Base-by-base conservation (phyloP, 2,797 vertebrate genomes). In the Micrastur ruficollis region DNA sequence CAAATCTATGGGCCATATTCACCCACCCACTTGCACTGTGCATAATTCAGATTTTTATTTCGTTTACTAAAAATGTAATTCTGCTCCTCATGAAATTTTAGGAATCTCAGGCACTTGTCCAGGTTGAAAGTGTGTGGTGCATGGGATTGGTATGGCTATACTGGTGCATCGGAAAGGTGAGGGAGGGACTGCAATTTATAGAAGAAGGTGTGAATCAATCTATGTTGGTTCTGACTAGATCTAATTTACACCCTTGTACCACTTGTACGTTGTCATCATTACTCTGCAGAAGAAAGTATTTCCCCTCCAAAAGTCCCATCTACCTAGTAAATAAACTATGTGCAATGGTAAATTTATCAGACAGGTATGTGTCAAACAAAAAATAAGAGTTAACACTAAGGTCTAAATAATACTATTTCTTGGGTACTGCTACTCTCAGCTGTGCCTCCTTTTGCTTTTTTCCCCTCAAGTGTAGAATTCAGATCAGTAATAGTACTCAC, bases 21-120 rank as follows among this genome's bases (percentile, higher is more conserved):
- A 96, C 75, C 92, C 93, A 80, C 89, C 71, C 34, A 27, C 92
- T 46, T 22, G 29, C 86, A 34, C 80, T 14, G 71, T 2, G 50
- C 95, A 95, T 93, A 96, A 68, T 4, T 96, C 11, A 20, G 31
- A 96, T 96, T 92, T 95, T 97, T 95, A 89, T 88, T 91, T 50
- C 23, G 3, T 93, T 96, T 93, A 88, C 70, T 71, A 76, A 95
- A 95, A 68, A 65, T 0, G 13, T 81, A 93, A 95, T 93, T 94
- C 89, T 92, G 91, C 59, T 94, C 81, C 88, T 96, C 59, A 2
- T 47, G 86, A 94, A 83, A 81, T 74, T 34, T 90, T 7, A 90
- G 95, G 96, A 93, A 93, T 91, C 76, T 76, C 92, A 93, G 89
- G 91, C 88, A 78, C 85, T 90, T 75, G 34, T 40, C 49, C 78